A percentile compares a stretch with the other conserved stretches of the same genome.
Conservation (phyloP, 2,797 vertebrate genomes). For the Platalea minor region DNA sequence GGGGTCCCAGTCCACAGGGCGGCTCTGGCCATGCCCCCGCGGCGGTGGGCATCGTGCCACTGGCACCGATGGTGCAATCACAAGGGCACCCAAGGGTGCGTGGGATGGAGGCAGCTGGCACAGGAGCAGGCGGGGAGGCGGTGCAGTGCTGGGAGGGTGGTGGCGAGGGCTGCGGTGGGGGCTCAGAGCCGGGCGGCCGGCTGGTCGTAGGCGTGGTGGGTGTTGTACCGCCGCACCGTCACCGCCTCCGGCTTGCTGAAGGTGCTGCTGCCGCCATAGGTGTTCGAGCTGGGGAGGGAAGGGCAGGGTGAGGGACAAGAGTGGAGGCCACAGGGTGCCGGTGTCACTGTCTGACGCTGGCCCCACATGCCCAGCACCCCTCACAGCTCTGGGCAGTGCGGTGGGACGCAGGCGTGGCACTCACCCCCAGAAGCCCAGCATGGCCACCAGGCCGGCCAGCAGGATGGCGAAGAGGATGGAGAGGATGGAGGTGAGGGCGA, state of each 20-base stretch:
- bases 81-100: neutral
- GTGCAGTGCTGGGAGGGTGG: neutral
- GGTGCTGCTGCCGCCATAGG: neutral
- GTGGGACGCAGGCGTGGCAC: neutral
- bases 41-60: fast-evolving
- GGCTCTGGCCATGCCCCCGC: neutral
- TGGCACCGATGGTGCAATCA: fast-evolving
- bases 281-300: conserved; percentile 9
- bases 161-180: fast-evolving
- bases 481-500: conserved; percentile 49
- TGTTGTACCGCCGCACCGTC: conserved; percentile 61
- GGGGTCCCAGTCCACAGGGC: neutral
- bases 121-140: neutral
- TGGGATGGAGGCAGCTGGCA: fast-evolving
- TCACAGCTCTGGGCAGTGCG: neutral
- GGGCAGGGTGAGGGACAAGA: neutral
- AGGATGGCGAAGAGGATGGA: conserved; percentile 47
- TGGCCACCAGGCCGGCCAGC: conserved; percentile 11
- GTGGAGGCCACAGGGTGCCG: fast-evolving
- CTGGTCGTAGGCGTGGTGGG: conserved; percentile 68
- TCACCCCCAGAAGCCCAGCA: conserved; percentile 40
- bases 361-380: neutral
- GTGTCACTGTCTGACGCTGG: neutral
- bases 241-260: neutral
- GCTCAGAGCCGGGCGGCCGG: neutral